Percentiles rank a stretch among this genome's conserved stretches.
These are phyloP conservation scores for Dinocampus coccinellae DNA, from an alignment of 2,888 invertebrate genomes.

Conservation along the genomic window DNA sequence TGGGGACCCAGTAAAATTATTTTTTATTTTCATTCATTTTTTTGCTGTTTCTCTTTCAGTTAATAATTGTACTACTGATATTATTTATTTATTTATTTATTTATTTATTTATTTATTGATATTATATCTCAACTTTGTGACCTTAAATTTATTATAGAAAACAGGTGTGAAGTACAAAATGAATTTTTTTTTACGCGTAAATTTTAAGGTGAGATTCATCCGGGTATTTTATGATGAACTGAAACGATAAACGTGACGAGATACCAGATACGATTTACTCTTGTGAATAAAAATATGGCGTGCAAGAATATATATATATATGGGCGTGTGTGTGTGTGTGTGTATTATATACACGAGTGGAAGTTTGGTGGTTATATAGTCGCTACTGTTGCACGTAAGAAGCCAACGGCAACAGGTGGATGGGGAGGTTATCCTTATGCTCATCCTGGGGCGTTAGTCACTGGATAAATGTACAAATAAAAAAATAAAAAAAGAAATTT, in stretches of 20 bases:
- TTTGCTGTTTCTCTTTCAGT: not conserved
- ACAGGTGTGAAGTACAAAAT: conserved; percentile 28
- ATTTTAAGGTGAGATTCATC: not conserved
- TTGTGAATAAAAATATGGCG: not conserved
- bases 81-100: not conserved
- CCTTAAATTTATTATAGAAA: conserved; percentile 28
- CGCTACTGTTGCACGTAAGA: conserved; percentile 56
- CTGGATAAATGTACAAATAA: not conserved
- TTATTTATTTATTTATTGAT: not conserved
- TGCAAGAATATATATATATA: conserved; percentile 17
- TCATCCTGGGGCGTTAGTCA: conserved; percentile 66
- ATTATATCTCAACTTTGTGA: conserved; percentile 20
- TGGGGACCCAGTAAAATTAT: not conserved
- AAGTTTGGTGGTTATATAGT: conserved; percentile 10
- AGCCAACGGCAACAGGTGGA: conserved; percentile 68
- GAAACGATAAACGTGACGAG: not conserved
- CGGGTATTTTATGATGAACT: not conserved
- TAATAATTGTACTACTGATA: too few species aligned
- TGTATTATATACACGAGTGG: not conserved
- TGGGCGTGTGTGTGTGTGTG: conserved; percentile 5
- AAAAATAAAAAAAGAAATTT: not conserved
- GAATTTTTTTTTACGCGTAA: not conserved
- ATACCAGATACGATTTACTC: conserved; percentile 12
- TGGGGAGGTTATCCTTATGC: conserved; percentile 66
- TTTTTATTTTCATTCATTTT: conserved; percentile 1